Conservation (phyloP, 2,888 invertebrate species). For the Azorinus chamasolen region DNA sequence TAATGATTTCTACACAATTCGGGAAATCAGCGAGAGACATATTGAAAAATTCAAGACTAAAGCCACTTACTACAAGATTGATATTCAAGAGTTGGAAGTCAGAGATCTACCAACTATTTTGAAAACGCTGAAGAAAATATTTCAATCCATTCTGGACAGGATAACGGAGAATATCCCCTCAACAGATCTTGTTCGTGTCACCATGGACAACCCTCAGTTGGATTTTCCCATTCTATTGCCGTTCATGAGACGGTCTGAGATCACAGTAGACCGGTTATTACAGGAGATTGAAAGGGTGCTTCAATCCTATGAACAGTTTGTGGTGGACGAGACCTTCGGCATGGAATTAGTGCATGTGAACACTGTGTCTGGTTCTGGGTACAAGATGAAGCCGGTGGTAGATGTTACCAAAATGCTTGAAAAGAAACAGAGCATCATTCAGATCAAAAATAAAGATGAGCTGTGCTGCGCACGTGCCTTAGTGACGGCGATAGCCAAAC, state of each 20-base stretch:
- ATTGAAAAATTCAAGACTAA: slow-evolving; percentile 20
- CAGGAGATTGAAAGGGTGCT: slow-evolving; percentile 47
- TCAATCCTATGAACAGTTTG: slow-evolving; percentile 50
- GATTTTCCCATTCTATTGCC: slow-evolving; percentile 35
- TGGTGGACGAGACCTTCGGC: slow-evolving; percentile 29
- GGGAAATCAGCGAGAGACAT: slow-evolving; percentile 8
- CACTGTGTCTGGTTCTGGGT: background rate
- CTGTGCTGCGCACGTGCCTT: slow-evolving; percentile 27
- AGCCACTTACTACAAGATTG: slow-evolving; percentile 14
- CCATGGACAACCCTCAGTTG: slow-evolving; percentile 39
- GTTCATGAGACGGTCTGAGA: slow-evolving; percentile 25
- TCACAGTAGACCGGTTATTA: slow-evolving; percentile 38
- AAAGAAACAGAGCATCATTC: slow-evolving; percentile 24
- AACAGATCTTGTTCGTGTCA: slow-evolving; percentile 31
- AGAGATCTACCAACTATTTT: slow-evolving; percentile 1
- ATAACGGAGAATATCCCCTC: slow-evolving; percentile 5
- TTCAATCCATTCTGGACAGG: slow-evolving; percentile 11
- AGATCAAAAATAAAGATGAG: slow-evolving; percentile 19
- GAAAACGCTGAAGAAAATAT: slow-evolving; percentile 3
- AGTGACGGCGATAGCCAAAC: slow-evolving; percentile 22
- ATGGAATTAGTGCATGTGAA: slow-evolving; percentile 24
- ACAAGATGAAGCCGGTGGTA: slow-evolving; percentile 11
- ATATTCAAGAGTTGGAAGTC: slow-evolving; percentile 1
- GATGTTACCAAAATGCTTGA: slow-evolving; percentile 10
- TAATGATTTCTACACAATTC: background rate